phyloP scores from a whole-genome alignment of 1,140 invertebrate genomes.

The Cephus cinctus region DNA sequence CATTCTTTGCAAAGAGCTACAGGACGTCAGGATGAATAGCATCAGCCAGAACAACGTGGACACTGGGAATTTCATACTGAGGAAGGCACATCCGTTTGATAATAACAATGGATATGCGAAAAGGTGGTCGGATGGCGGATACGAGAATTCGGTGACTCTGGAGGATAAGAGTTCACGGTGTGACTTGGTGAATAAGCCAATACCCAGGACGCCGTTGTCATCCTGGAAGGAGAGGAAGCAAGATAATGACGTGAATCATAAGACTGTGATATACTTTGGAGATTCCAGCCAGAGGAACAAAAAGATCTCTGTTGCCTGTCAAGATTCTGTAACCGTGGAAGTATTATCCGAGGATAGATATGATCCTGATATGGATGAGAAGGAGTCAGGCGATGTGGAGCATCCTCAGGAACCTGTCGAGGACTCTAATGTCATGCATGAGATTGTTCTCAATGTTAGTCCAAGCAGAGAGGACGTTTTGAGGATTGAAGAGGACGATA shows the following conservation, averaged over 20 bases:
- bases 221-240: constrained; percentile 52
- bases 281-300: constrained; percentile 62
- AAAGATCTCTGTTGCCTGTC: too few relatives aligned
- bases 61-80: too few relatives aligned
- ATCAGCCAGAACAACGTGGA: constrained; percentile 16
- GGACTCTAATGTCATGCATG: constrained; percentile 48
- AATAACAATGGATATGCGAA: too few relatives aligned
- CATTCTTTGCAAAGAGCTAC: constrained; percentile 61
- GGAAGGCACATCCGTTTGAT: too few relatives aligned
- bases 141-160: constrained; percentile 8
- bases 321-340: too few relatives aligned
- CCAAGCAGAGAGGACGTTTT: constrained; percentile 52
- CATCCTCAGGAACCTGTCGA: too few relatives aligned
- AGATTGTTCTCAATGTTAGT: constrained; percentile 57
- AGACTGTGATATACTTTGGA: constrained; percentile 70
- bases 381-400: too few relatives aligned
- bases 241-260: constrained; percentile 56
- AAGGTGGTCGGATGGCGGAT: too few relatives aligned
- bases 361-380: too few relatives aligned
- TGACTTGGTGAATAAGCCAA: constrained; percentile 39
- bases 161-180: constrained; percentile 10
- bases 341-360: too few relatives aligned
- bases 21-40: constrained; percentile 46
- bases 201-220: constrained; percentile 45
- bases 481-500: constrained; percentile 54